Conservation (phyloP, 1,140 invertebrate genomes). For the Spodoptera litura region DNA sequence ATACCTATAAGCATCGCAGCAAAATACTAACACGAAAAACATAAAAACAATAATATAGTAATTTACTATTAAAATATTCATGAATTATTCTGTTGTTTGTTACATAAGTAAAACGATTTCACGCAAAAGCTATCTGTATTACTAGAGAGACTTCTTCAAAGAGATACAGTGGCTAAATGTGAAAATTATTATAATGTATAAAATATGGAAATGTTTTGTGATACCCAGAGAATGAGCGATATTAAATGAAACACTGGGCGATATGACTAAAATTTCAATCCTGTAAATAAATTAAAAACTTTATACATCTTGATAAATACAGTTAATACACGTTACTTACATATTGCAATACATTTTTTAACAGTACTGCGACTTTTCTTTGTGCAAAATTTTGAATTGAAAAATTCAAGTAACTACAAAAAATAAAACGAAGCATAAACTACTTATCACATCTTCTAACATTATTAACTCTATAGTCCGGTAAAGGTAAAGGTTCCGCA, state of each 20-base stretch:
- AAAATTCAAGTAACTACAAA: not conserved
- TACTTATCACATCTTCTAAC: conserved; percentile 54
- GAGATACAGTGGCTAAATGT: conserved; percentile 40
- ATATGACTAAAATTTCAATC: conserved; percentile 32
- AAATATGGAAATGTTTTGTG: conserved; percentile 46
- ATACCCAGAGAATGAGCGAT: conserved; percentile 41
- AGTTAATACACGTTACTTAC: not conserved
- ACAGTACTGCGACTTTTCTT: not conserved
- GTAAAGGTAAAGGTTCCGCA: conserved; percentile 1
- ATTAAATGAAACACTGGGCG: conserved; percentile 29
- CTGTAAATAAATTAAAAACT: conserved; percentile 15
- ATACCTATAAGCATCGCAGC: not conserved
- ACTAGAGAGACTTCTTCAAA: conserved; percentile 32
- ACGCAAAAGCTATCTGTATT: conserved; percentile 19
- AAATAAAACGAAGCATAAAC: not conserved
- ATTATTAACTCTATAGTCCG: conserved; percentile 44
- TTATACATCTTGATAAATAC: not conserved
- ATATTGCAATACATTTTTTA: not conserved
- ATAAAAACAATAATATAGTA: conserved; percentile 1
- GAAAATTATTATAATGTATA: conserved; percentile 50
- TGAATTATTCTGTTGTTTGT: conserved; percentile 30
- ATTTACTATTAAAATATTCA: conserved; percentile 17
- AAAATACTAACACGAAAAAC: not conserved
- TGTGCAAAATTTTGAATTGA: too few species aligned
- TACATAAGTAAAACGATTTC: not conserved